These are phyloP conservation scores for Diarsia dahlii DNA, from an alignment of 2,888 invertebrate genomes.

Conservation along the genomic window DNA sequence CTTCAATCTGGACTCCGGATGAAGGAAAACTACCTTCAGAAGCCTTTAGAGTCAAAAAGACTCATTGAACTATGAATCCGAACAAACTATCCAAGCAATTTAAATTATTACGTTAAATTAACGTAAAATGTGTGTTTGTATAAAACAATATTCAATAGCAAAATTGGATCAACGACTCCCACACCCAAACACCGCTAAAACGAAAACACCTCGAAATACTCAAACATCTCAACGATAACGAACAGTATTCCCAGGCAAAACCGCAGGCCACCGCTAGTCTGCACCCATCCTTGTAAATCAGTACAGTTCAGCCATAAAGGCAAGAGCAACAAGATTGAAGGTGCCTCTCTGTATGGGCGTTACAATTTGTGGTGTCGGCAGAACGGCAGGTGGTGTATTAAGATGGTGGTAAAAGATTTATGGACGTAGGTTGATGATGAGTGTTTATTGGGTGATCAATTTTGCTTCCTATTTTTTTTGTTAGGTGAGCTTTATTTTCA, in stretches of 20 bases:
- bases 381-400: slow-evolving; percentile 52
- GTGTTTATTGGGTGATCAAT: slow-evolving; percentile 34
- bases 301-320: slow-evolving; percentile 56
- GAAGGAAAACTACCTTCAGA: background rate
- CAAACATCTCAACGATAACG: slow-evolving; percentile 3
- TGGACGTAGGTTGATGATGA: slow-evolving; percentile 38
- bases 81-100: background rate
- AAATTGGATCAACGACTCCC: background rate
- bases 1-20: background rate
- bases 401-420: slow-evolving; percentile 43
- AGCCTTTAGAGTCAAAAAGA: background rate
- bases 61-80: background rate
- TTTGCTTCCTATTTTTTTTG: slow-evolving; percentile 3
- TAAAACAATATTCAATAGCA: too few species aligned
- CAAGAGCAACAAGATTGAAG: slow-evolving; percentile 46
- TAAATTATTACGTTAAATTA: too few species aligned
- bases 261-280: slow-evolving; percentile 43
- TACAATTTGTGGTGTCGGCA: slow-evolving; percentile 58
- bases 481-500: background rate
- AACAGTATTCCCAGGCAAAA: slow-evolving; percentile 42
- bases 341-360: slow-evolving; percentile 37
- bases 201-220: background rate
- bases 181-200: background rate
- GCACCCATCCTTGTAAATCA: slow-evolving; percentile 49
- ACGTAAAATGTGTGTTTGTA: too few species aligned